These are phyloP conservation scores for Tachysurus vachellii DNA, from an alignment of 2,113 vertebrate species.

Conservation along the genomic window DNA sequence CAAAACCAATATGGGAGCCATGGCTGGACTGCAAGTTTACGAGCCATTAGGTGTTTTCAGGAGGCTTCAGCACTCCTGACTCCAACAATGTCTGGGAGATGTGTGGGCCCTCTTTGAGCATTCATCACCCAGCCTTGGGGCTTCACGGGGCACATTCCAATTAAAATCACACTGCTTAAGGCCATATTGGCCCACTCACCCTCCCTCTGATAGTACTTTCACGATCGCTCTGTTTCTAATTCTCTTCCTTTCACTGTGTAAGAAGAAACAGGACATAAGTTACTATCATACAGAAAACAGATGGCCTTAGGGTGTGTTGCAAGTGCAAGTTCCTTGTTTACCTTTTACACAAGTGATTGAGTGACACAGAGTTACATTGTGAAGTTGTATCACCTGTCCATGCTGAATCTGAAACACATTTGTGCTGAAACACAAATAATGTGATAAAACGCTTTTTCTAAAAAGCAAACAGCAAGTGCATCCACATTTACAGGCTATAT, in stretches of 20 bases:
- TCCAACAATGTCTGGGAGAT: slow-evolving; percentile 38
- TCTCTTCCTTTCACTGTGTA: slow-evolving; percentile 3
- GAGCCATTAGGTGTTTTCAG: slow-evolving; percentile 57
- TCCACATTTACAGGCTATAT: slow-evolving; percentile 30
- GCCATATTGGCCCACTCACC: slow-evolving; percentile 34
- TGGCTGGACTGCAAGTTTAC: slow-evolving; percentile 50
- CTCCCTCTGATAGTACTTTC: slow-evolving; percentile 2
- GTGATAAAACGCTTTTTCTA: slow-evolving; percentile 32
- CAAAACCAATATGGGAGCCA: slow-evolving; percentile 43
- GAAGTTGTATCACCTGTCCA: neutral
- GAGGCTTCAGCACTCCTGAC: slow-evolving; percentile 47
- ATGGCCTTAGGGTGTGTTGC: slow-evolving; percentile 17
- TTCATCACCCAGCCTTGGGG: slow-evolving; percentile 54
- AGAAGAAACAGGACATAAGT: neutral
- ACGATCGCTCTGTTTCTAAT: neutral
- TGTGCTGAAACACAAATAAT: slow-evolving; percentile 23
- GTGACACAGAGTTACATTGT: neutral
- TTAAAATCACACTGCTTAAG: slow-evolving; percentile 50
- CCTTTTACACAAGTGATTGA: neutral
- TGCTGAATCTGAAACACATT: slow-evolving; percentile 16
- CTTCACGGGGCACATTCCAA: slow-evolving; percentile 52
- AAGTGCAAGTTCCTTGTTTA: neutral
- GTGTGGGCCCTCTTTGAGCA: slow-evolving; percentile 43
- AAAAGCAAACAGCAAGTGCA: slow-evolving; percentile 26
- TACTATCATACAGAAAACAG: neutral